Evolutionary conservation across 2,888 invertebrate species (phyloP).

Genomic region (Lepidochrysops patricia): DNA sequence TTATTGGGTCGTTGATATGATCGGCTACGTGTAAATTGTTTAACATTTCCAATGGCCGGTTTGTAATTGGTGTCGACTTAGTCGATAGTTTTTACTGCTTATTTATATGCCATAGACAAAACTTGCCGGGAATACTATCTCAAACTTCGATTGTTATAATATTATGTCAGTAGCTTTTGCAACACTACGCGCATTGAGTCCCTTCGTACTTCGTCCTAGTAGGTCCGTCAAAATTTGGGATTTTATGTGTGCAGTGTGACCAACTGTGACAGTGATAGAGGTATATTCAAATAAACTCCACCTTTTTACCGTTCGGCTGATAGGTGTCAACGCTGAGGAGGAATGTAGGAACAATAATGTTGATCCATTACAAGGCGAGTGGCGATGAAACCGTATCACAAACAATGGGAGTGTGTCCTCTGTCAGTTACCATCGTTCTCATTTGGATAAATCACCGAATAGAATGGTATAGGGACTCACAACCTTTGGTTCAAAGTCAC

Average conservation of each 20-base stretch:
- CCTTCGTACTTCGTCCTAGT: neutral
- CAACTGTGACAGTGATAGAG: slow-evolving; percentile 7
- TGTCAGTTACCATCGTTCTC: slow-evolving; percentile 74
- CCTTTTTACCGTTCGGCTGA: slow-evolving; percentile 52
- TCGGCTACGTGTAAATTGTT: neutral
- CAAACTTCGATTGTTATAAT: too few species aligned
- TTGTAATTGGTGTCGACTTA: too few species aligned
- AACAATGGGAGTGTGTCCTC: slow-evolving; percentile 69
- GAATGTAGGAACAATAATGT: slow-evolving; percentile 58
- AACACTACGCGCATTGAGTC: neutral
- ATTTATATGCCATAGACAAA: too few species aligned
- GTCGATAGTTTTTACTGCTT: neutral
- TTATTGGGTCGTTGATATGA: neutral
- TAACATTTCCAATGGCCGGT: neutral
- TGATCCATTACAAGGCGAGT: slow-evolving; percentile 68
- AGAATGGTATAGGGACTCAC: neutral
- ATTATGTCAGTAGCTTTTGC: too few species aligned
- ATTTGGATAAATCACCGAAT: slow-evolving; percentile 48
- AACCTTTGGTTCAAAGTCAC: neutral
- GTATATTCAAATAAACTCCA: slow-evolving; percentile 49
- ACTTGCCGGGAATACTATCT: too few species aligned
- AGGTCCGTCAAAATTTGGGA: neutral
- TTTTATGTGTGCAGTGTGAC: too few species aligned
- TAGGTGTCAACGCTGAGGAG: slow-evolving; percentile 45
- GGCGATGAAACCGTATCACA: slow-evolving; percentile 71